phyloP scores from a whole-genome alignment of 2,888 invertebrate species.

The Idaea biselata region DNA sequence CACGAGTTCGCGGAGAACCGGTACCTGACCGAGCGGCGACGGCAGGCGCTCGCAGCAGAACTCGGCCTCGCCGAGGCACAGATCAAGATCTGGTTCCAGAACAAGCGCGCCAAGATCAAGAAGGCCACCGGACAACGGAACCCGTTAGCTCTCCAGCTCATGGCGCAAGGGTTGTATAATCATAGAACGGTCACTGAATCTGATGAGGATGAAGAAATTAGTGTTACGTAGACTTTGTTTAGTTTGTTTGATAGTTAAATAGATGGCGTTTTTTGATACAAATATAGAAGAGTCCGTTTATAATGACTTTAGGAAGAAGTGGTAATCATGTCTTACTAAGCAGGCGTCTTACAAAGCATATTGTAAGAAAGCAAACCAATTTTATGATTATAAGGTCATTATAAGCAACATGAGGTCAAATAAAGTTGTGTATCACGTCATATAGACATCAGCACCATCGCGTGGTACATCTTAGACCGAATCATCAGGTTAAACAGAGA shows the following conservation, averaged over 20 bases:
- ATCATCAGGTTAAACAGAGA: no score
- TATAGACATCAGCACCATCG: no score
- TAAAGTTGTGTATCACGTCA: no score
- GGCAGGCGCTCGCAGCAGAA: constrained; percentile 93
- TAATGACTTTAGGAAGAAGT: no score
- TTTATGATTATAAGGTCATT: no score
- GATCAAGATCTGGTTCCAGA: constrained; percentile 99
- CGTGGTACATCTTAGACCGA: no score
- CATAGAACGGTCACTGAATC: constrained; percentile 88
- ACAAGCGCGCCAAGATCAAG: constrained; percentile 98
- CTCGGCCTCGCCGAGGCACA: constrained; percentile 97
- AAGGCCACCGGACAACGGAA: constrained; percentile 92
- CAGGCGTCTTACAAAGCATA: no score
- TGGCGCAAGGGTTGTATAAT: constrained; percentile 95
- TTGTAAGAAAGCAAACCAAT: no score
- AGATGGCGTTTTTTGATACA: background rate
- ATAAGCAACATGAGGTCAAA: no score
- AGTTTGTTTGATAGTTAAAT: background rate
- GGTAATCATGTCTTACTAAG: no score
- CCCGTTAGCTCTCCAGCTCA: constrained; percentile 92
- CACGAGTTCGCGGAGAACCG: constrained; percentile 96
- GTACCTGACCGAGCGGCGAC: constrained; percentile 94
- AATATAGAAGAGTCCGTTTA: no score
- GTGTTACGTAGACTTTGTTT: constrained; percentile 42
- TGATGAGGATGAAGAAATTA: constrained; percentile 87